Base-by-base conservation (phyloP, 2,113 vertebrate species). In the Bufo gargarizans region DNA sequence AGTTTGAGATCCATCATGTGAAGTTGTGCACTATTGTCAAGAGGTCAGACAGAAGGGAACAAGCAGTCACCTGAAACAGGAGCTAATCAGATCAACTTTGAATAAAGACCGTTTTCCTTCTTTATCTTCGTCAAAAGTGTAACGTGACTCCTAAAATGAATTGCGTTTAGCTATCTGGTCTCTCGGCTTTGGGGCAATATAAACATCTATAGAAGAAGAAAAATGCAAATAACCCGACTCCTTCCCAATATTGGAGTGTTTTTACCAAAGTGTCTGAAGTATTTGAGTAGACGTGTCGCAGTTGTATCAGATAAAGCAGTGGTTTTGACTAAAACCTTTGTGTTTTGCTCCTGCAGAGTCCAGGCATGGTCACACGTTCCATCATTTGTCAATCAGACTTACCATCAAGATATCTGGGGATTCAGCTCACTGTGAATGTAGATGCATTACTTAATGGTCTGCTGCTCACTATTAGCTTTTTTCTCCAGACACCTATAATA, bases 381-480 rank as follows among this genome's bases (percentile, higher is more conserved):
- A 61, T 65, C 72, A 89, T 84, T 77, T 84, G 81, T 77, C 87
- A 88, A 55, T 69, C 81, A 67, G 82, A 89, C 49, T 83, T 89
- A 43, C 72, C 87, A 58, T 88, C 87, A 88, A 69, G 81, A 89
- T 84, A 55, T 89, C 16, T 84, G 72, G 50, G 49, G 56, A 77
- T 84, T 82, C 58, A 20, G 81, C 81, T 88, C 45, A 17, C 49
- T 67, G 71, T 78, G 82, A 78, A 69, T 58, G 81, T 67, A 84
- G 81, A 84, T 84, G 82, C 82, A 84, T 89, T 78, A 20, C 87
- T 89, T 84, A 78, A 84, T 89, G 87, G 86, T 88, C 82, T 84
- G 7, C 87, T 89, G 87, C 87, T 89, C 72, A 69, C 82, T 67
- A 88, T 78, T 50, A 17, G 53, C 12, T 22, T 53, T 88, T 82